A percentile compares a stretch with the other conserved stretches of the same genome.
Conservation (phyloP, 2,797 vertebrate genomes). For the Sebastes reedi region DNA sequence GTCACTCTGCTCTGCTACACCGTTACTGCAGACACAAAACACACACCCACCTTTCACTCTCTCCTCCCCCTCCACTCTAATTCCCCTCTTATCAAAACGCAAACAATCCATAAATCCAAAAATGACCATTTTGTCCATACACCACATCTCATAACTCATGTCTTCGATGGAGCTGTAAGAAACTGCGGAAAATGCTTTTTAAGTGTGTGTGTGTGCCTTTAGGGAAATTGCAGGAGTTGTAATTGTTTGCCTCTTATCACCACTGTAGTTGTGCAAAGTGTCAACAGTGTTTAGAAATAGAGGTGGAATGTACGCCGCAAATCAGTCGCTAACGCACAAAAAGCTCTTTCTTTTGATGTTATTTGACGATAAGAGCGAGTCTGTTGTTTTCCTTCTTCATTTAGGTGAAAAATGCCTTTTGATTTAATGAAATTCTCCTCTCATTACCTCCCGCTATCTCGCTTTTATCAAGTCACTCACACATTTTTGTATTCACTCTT, state of each 20-base stretch:
- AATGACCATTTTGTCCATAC: constrained; percentile 9
- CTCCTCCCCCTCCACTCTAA: background rate
- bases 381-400: constrained; percentile 36
- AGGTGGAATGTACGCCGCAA: constrained; percentile 28
- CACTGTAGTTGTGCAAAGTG: constrained; percentile 28
- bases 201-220: background rate
- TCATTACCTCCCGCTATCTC: constrained; percentile 56
- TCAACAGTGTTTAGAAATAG: constrained; percentile 50
- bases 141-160: constrained; percentile 22
- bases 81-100: constrained; percentile 33
- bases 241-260: constrained; percentile 64
- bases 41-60: constrained; percentile 7
- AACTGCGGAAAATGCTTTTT: constrained; percentile 14
- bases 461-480: constrained; percentile 65
- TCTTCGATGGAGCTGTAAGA: background rate
- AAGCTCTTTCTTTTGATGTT: constrained; percentile 47
- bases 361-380: constrained; percentile 31
- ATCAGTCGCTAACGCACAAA: constrained; percentile 25
- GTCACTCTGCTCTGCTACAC: constrained; percentile 50
- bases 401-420: constrained; percentile 45
- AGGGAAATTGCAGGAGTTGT: constrained; percentile 24
- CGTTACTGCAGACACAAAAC: constrained; percentile 18
- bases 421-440: constrained; percentile 61
- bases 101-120: constrained; percentile 57
- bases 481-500: constrained; percentile 44